Base-by-base conservation (phyloP, 1,140 invertebrate species). In the Trachymyrmex cornetzi region DNA sequence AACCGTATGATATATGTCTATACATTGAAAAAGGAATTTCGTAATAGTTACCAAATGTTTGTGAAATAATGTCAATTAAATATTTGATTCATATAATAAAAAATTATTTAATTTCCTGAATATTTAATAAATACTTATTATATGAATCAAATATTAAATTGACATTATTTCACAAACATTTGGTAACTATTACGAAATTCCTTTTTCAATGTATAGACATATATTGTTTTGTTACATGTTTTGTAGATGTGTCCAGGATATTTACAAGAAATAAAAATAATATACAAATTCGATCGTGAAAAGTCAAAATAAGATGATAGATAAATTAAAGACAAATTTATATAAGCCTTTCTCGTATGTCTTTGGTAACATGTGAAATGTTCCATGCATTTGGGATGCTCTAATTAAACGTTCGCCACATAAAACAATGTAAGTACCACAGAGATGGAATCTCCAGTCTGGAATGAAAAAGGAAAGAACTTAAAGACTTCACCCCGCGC, bases 331-430 rank as follows among this genome's bases (percentile, higher is more conserved):
- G 2, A 3, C 12, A 14, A 30, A 24, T 27, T n/a, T 67, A 22
- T 50, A 9, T 63, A 61, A 48, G 44, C 11, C 38, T 22, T 30
- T 14, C 14, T 16, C 22, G 7, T 6, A 11, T 22, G 16, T 63
- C 72, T 57, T 64, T 57, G 50, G 59, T 74, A 44, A 3, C 22
- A n/a, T 69, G 22, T 38, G 77, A 90, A 87, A 80, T 67, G 67
- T 55, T 27, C 16, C 27, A 14, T 16, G 80, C 22, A 82, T 61
- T 61, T 75, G 69, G 19, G 69, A 84, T 84, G 80, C 69, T 74
- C 80, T 84, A 74, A 84, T 84, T 84, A 75, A 84, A 75, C 69
- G 12, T 38, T 61, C 38, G 69, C 38, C 27, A 84, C 80, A 84
- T 84, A 84, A 84, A 84, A 61, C 80, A 84, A 74, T 61, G 57